Conservation (phyloP, 2,888 invertebrate genomes). For the Orthosia gothica region DNA sequence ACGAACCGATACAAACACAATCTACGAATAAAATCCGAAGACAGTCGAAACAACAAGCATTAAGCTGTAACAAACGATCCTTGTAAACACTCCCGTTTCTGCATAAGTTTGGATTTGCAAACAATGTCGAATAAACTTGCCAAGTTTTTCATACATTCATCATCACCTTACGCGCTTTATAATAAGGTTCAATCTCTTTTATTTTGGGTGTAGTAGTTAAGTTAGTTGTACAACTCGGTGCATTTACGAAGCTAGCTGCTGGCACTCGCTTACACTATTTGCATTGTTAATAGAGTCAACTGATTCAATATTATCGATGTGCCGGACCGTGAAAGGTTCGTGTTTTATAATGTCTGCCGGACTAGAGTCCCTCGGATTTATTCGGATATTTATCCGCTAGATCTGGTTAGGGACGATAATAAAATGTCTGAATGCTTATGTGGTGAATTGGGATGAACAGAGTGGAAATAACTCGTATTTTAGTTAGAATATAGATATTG, state of each 20-base stretch:
- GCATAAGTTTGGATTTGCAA: constrained; percentile 87
- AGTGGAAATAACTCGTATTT: constrained; percentile 12
- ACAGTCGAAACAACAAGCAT: constrained; percentile 84
- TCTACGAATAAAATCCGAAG: constrained; percentile 75
- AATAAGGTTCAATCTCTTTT: constrained; percentile 60
- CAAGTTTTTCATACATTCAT: constrained; percentile 60
- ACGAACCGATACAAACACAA: constrained; percentile 56
- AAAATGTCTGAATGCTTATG: constrained; percentile 29
- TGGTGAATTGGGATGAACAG: constrained; percentile 8
- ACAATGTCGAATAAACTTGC: constrained; percentile 82
- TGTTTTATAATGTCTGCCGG: constrained; percentile 65
- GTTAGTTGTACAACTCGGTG: constrained; percentile 75
- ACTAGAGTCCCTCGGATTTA: constrained; percentile 37
- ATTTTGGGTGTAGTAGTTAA: constrained; percentile 8
- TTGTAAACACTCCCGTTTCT: constrained; percentile 85
- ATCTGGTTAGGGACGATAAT: constrained; percentile 23
- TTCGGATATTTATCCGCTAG: constrained; percentile 38
- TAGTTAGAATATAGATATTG: not conserved
- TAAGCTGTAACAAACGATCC: constrained; percentile 86
- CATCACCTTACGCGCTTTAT: constrained; percentile 11
- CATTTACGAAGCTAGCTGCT: constrained; percentile 84
- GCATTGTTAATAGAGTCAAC: constrained; percentile 88
- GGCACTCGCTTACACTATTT: constrained; percentile 83
- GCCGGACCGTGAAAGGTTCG: constrained; percentile 70
- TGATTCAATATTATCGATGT: constrained; percentile 87